Evolutionary conservation across 2,797 vertebrate species (phyloP).

Genomic region (Chelon labrosus): DNA sequence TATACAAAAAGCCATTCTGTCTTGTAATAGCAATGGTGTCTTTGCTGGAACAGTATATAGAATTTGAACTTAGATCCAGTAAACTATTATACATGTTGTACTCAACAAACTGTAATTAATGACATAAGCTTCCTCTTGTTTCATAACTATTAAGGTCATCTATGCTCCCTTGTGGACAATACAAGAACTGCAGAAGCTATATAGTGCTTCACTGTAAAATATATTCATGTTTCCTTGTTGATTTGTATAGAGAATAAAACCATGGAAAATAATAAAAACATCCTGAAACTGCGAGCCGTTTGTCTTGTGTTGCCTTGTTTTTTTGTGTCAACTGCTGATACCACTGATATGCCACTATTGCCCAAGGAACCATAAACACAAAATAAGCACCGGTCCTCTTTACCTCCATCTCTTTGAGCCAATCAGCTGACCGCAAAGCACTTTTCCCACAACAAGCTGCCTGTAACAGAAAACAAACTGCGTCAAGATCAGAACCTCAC

Average conservation of each 20-base stretch:
- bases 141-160: conserved; percentile 11
- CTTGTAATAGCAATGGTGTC: conserved; percentile 9
- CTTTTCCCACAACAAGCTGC: conserved; percentile 77
- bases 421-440: conserved; percentile 62
- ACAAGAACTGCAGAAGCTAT: conserved; percentile 37
- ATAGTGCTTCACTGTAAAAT: background rate
- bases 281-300: background rate
- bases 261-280: background rate
- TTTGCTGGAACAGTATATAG: background rate
- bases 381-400: conserved; percentile 62
- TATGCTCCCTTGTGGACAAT: conserved; percentile 65
- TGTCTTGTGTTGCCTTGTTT: conserved; percentile 4
- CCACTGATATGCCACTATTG: conserved; percentile 25
- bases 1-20: background rate
- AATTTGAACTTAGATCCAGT: background rate
- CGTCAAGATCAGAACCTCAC: conserved; percentile 19
- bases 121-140: conserved; percentile 1
- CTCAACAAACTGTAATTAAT: background rate
- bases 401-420: conserved; percentile 75
- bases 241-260: conserved; percentile 23
- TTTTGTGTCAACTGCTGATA: conserved; percentile 32
- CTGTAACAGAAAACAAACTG: conserved; percentile 23
- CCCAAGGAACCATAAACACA: conserved; percentile 76
- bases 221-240: conserved; percentile 5
- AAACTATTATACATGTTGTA: conserved; percentile 1